Percentiles rank a stretch among this genome's conserved stretches.
Evolutionary conservation across 2,888 invertebrate species (phyloP).

Genomic region (Megamerina dolium): DNA sequence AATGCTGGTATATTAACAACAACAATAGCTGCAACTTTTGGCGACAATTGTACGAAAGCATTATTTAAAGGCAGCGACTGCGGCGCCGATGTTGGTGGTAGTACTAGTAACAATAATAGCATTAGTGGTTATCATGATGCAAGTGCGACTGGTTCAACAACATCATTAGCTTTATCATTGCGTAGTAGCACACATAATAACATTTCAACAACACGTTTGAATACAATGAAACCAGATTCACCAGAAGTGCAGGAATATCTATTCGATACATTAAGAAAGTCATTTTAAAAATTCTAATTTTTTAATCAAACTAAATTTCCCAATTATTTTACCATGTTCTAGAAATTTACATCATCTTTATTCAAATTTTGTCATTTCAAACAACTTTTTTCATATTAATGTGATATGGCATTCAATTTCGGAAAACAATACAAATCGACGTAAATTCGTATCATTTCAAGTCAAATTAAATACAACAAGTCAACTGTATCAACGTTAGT

Average conservation of each 20-base stretch:
- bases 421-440: too few relatives aligned
- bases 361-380: too few relatives aligned
- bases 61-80: constrained; percentile 3
- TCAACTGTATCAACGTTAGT: too few relatives aligned
- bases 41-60: background rate
- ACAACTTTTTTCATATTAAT: too few relatives aligned
- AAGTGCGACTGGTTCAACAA: constrained; percentile 24
- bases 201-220: constrained; percentile 46
- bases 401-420: too few relatives aligned
- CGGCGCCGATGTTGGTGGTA: constrained; percentile 1
- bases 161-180: constrained; percentile 35
- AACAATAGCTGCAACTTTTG: background rate
- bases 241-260: constrained; percentile 65
- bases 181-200: constrained; percentile 34
- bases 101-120: constrained; percentile 39
- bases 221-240: constrained; percentile 56
- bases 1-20: too few relatives aligned
- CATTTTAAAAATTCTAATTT: constrained; percentile 49
- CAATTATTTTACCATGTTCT: too few relatives aligned
- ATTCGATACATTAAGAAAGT: constrained; percentile 65
- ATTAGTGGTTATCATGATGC: too few relatives aligned
- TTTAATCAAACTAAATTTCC: too few relatives aligned
- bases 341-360: too few relatives aligned
- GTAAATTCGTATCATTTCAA: too few relatives aligned
- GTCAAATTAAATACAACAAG: too few relatives aligned